Conservation (phyloP, 2,888 invertebrate genomes). For the Campoletis raptor region DNA sequence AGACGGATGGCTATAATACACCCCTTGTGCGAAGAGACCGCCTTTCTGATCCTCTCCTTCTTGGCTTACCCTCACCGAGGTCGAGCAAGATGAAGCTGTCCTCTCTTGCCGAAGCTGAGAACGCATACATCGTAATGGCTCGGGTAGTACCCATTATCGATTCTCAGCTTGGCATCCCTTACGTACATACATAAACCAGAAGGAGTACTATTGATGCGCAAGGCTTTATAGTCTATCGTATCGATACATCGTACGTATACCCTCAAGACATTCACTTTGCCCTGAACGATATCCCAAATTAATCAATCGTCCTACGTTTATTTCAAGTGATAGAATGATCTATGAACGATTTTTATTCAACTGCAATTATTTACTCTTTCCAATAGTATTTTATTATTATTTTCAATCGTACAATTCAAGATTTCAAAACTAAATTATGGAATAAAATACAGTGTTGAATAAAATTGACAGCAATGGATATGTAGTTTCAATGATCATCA, state of each 20-base stretch:
- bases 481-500: too few relatives aligned
- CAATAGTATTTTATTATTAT: not conserved
- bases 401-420: too few relatives aligned
- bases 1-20: constrained; percentile 69
- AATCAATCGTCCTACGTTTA: constrained; percentile 10
- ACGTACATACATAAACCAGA: constrained; percentile 4
- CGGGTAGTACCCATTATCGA: constrained; percentile 61
- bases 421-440: not conserved
- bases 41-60: constrained; percentile 21
- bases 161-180: constrained; percentile 49
- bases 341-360: too few relatives aligned
- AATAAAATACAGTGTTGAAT: too few relatives aligned
- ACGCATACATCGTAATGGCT: constrained; percentile 56
- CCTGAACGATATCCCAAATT: constrained; percentile 24
- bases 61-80: constrained; percentile 11
- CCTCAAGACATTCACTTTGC: constrained; percentile 27
- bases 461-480: too few relatives aligned
- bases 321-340: not conserved
- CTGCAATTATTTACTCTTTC: not conserved
- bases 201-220: constrained; percentile 27
- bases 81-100: constrained; percentile 59
- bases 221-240: constrained; percentile 16
- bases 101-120: constrained; percentile 38
- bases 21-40: constrained; percentile 52
- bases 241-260: constrained; percentile 21